A percentile compares a stretch with the other conserved stretches of the same genome.
These are phyloP conservation scores for Drosophila oshimai DNA, from an alignment of 1,140 invertebrate genomes.

Conservation along the genomic window DNA sequence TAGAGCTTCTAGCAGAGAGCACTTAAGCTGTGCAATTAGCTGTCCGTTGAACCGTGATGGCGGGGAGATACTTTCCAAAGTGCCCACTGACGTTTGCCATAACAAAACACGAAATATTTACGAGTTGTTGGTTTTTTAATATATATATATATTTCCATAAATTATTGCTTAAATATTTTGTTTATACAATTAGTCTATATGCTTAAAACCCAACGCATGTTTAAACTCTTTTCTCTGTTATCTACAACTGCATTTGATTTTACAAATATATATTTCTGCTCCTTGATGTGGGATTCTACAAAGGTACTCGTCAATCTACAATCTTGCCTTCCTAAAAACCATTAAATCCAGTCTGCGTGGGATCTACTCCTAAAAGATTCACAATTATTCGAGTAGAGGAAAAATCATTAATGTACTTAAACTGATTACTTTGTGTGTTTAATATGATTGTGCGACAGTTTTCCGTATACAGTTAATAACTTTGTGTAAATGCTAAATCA, in stretches of 20 bases:
- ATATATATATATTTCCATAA: slow-evolving; percentile 68
- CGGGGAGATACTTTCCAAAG: neutral
- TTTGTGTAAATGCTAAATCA: slow-evolving; percentile 63
- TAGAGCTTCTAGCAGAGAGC: neutral
- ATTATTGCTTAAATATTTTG: slow-evolving; percentile 73
- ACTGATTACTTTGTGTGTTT: slow-evolving; percentile 20
- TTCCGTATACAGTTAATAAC: slow-evolving; percentile 36
- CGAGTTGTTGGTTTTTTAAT: slow-evolving; percentile 21
- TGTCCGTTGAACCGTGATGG: neutral
- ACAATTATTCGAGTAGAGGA: slow-evolving; percentile 49
- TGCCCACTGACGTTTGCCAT: neutral
- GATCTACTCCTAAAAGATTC: slow-evolving; percentile 4
- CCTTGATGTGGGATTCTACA: slow-evolving; percentile 28
- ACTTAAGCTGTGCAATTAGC: neutral
- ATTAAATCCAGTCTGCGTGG: slow-evolving; percentile 19
- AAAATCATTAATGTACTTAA: slow-evolving; percentile 34
- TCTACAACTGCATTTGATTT: slow-evolving; percentile 40
- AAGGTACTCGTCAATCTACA: slow-evolving; percentile 30
- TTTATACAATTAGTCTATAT: slow-evolving; percentile 74
- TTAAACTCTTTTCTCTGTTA: slow-evolving; percentile 15
- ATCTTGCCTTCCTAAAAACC: slow-evolving; percentile 28
- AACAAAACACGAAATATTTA: neutral
- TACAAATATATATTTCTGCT: slow-evolving; percentile 32
- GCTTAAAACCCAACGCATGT: slow-evolving; percentile 35
- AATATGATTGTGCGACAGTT: slow-evolving; percentile 73